Evolutionary conservation across 53 echinoderm and acorn worm species (phyloP).

Genomic region (Zoroaster sp.): DNA sequence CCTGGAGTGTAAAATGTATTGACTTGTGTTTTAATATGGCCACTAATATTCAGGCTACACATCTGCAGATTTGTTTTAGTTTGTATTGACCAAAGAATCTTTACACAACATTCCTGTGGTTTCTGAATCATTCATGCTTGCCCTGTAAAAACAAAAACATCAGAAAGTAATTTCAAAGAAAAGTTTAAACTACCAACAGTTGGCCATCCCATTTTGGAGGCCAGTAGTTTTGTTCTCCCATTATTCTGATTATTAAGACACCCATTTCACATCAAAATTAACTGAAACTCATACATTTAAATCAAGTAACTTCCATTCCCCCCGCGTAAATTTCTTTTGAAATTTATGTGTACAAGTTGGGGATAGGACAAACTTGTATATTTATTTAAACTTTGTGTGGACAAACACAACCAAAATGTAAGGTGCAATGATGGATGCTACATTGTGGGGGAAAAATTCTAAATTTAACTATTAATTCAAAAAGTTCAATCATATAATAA

Average conservation of each 20-base stretch:
- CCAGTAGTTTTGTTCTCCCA: background rate
- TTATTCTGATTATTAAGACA: background rate
- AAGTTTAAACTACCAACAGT: background rate
- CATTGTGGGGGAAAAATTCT: too few relatives aligned
- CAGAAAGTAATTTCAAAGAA: too few relatives aligned
- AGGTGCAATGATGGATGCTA: too few relatives aligned
- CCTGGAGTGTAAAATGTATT: too few relatives aligned
- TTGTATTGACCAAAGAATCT: background rate
- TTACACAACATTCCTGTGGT: background rate
- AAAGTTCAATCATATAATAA: too few relatives aligned
- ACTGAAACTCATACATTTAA: background rate
- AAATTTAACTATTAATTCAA: too few relatives aligned
- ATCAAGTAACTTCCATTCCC: background rate
- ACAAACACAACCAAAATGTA: background rate
- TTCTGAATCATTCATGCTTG: background rate
- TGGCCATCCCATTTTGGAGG: background rate
- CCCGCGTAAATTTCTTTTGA: background rate
- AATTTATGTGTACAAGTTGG: background rate
- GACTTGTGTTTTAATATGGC: too few relatives aligned
- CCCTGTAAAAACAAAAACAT: background rate
- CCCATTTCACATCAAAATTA: background rate
- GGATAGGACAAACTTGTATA: background rate
- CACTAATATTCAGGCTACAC: too few relatives aligned
- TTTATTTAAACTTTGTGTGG: background rate
- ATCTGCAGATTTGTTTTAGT: background rate